Evolutionary conservation across 2,888 invertebrate genomes (phyloP).

Genomic region (Troides helena): DNA sequence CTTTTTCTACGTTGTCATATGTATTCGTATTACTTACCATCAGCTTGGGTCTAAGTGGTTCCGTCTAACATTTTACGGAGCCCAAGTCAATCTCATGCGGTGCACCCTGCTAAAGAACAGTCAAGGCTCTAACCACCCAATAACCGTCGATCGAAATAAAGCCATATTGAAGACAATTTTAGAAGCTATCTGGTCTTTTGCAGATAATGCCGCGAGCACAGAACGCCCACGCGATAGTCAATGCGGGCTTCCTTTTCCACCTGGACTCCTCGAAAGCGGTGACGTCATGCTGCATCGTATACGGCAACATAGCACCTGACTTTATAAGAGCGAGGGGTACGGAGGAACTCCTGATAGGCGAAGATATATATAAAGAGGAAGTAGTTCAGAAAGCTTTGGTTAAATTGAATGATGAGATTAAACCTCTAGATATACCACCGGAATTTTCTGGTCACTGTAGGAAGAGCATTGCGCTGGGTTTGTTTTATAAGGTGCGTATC

Average conservation of each 20-base stretch:
- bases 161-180: no score
- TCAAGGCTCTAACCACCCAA: no score
- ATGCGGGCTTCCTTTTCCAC: slow-evolving; percentile 86
- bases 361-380: slow-evolving; percentile 60
- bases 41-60: no score
- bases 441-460: slow-evolving; percentile 86
- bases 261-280: slow-evolving; percentile 65
- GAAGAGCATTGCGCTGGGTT: slow-evolving; percentile 84
- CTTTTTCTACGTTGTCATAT: no score
- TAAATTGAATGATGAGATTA: slow-evolving; percentile 80
- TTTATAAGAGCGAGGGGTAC: slow-evolving; percentile 81
- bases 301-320: slow-evolving; percentile 81
- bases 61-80: no score
- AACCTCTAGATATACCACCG: slow-evolving; percentile 82
- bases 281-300: slow-evolving; percentile 80
- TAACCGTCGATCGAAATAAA: no score
- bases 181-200: slow-evolving; percentile 35
- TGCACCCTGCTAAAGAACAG: no score
- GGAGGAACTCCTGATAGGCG: slow-evolving; percentile 72
- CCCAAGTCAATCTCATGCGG: no score
- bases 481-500: slow-evolving; percentile 88
- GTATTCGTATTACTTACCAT: no score
- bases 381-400: slow-evolving; percentile 74
- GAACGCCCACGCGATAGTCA: slow-evolving; percentile 88
- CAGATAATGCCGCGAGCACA: slow-evolving; percentile 88